These are phyloP conservation scores for Serrognathus titanus DNA, from an alignment of 2,888 invertebrate species.

Conservation along the genomic window DNA sequence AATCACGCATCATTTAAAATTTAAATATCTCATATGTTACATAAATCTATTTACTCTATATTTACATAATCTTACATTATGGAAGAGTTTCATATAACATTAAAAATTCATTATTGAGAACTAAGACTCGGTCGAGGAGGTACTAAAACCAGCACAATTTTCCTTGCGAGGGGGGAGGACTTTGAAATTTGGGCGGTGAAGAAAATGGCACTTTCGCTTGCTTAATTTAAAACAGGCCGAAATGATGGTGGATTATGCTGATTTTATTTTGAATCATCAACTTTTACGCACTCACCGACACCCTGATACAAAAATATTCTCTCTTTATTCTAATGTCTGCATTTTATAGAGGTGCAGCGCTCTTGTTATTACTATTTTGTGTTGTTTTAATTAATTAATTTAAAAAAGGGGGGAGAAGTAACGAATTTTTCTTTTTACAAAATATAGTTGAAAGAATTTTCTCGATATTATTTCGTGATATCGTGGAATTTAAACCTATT, in stretches of 20 bases:
- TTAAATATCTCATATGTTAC: conserved; percentile 9
- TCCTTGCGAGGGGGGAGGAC: neutral
- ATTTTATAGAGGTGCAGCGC: conserved; percentile 25
- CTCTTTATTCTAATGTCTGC: conserved; percentile 19
- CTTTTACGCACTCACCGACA: conserved; percentile 23
- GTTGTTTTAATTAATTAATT: no score
- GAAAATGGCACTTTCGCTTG: conserved; percentile 1
- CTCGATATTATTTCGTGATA: no score
- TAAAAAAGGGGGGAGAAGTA: no score
- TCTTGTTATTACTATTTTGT: conserved; percentile 6
- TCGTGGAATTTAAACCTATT: neutral
- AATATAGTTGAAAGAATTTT: neutral
- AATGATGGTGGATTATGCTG: conserved; percentile 13
- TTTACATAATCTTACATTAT: conserved; percentile 39
- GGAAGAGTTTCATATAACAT: conserved; percentile 22
- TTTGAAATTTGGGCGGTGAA: neutral
- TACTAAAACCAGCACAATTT: conserved; percentile 13
- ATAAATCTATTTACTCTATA: conserved; percentile 34
- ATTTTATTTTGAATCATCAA: conserved; percentile 14
- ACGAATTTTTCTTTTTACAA: neutral
- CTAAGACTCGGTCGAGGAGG: neutral
- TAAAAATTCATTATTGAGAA: conserved; percentile 22
- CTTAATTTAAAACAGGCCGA: neutral
- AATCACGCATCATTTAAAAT: conserved; percentile 13
- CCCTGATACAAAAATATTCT: conserved; percentile 28